These are phyloP conservation scores for Drosophila sproati DNA, from an alignment of 1,140 invertebrate species.

Conservation along the genomic window DNA sequence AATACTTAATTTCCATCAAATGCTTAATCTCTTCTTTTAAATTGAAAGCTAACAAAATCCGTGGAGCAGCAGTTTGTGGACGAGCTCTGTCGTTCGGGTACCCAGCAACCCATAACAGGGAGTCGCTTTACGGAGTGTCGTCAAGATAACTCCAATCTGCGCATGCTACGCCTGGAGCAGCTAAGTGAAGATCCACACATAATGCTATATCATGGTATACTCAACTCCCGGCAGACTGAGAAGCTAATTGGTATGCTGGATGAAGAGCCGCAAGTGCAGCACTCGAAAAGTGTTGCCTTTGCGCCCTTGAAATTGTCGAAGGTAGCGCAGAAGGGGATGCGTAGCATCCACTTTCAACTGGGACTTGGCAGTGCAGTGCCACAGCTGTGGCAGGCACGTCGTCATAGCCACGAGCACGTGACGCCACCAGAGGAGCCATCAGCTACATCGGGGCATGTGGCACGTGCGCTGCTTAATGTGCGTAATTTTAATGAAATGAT, in stretches of 20 bases:
- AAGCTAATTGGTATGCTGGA: constrained; percentile 47
- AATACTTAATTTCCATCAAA: too few relatives aligned
- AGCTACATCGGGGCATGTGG: constrained; percentile 22
- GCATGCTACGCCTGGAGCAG: constrained; percentile 93
- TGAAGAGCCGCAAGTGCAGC: constrained; percentile 17
- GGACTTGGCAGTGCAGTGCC: constrained; percentile 2
- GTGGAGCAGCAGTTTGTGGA: constrained; percentile 59
- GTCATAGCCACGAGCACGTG: constrained; percentile 66
- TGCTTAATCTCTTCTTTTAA: not conserved
- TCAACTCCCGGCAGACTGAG: constrained; percentile 84
- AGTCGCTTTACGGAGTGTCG: constrained; percentile 45
- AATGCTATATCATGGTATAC: constrained; percentile 94
- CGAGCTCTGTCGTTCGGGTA: constrained; percentile 65
- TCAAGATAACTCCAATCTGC: constrained; percentile 88
- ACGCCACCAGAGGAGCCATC: constrained; percentile 20
- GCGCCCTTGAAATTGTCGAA: constrained; percentile 34
- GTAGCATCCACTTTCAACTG: constrained; percentile 30
- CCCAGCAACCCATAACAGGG: constrained; percentile 25
- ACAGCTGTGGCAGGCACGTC: constrained; percentile 58
- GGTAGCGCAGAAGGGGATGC: constrained; percentile 46
- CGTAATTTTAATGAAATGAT: constrained; percentile 64
- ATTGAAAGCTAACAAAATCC: constrained; percentile 34
- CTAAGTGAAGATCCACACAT: constrained; percentile 94
- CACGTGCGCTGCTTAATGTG: constrained; percentile 71
- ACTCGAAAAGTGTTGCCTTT: not conserved